Evolutionary conservation across 2,797 vertebrate genomes (phyloP), one percentile per base, ranked within the genome.

Genomic region (Loris lydekkerianus): DNA sequence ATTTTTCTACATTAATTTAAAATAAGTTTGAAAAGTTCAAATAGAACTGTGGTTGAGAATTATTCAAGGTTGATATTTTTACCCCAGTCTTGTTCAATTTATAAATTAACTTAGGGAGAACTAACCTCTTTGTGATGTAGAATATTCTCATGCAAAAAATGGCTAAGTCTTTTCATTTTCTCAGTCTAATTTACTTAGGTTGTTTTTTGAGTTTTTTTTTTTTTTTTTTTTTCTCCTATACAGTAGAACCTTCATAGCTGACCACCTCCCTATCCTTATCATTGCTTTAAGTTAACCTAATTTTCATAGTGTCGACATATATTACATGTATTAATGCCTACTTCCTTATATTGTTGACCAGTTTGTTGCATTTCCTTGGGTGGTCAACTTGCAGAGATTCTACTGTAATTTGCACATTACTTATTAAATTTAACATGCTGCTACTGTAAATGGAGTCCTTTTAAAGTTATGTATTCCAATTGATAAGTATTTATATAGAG

Each of bases 101-200:
- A 73, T 78, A 83, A 72, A 58, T 70, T 77, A 23, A 23, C 5
- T 88, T 73, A 53, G 14, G 21, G 5, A 81, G 17, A 90, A 14
- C 18, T 93, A 46, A 83, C 6, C 21, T 60, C 31, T 10, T 49
- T 17, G 81, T 31, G 23, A 56, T 81, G 25, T 40, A 37, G 31
- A 72, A 86, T 72, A n/a, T 86, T 91, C 49, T 82, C 31, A 82
- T 60, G 9, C n/a, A 84, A 77, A 63, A 93, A 80, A 46, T 18
- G 70, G 7, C 23, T 70, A 58, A 2, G 23, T 80, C 10, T 65
- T 76, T 25, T 75, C 40, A 77, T 77, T 82, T 91, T 14, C 20
- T 91, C 4, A n/a, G 20, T 25, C 27, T 13, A 27, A 49, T 58
- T 85, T 69, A 17, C 25, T 34, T 49, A n/a, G 11, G 18, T 15